A percentile compares a stretch with the other conserved stretches of the same genome.
phyloP scores from a whole-genome alignment of 1,140 invertebrate genomes.

The Zeugodacus cucurbitae region DNA sequence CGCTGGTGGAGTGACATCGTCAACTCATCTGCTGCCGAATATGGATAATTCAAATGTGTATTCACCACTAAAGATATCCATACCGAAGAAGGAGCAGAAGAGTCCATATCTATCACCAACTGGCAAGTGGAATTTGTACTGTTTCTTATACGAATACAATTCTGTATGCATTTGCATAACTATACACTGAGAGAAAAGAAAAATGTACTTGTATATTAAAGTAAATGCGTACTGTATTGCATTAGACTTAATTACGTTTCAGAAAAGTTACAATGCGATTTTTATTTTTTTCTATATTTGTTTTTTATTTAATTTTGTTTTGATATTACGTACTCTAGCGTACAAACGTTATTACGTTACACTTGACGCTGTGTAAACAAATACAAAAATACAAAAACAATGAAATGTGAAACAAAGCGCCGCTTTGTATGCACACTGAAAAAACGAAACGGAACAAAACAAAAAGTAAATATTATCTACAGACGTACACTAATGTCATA shows the following conservation, averaged over 20 bases:
- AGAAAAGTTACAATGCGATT: not conserved
- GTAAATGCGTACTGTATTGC: not conserved
- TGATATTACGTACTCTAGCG: not conserved
- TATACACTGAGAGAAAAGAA: not conserved
- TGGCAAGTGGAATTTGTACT: conserved; percentile 57
- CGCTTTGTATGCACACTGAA: not conserved
- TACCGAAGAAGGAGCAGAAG: conserved; percentile 68
- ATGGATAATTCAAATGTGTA: conserved; percentile 56
- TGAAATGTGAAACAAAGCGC: conserved; percentile 16
- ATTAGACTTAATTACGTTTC: not conserved
- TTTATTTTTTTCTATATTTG: not conserved
- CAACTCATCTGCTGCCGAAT: conserved; percentile 41
- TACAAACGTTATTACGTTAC: not conserved
- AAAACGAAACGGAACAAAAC: conserved; percentile 37
- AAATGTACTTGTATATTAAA: not conserved
- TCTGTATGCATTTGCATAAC: not conserved
- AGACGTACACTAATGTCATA: not conserved
- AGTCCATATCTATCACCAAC: conserved; percentile 89
- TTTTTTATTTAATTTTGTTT: not conserved
- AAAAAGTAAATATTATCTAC: conserved; percentile 26
- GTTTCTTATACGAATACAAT: conserved; percentile 10
- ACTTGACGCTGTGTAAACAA: not conserved
- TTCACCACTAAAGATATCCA: conserved; percentile 64
- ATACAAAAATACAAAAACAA: not conserved
- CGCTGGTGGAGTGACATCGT: conserved; percentile 27